Conservation (phyloP, 2,888 invertebrate genomes). For the Oscheius sp. region DNA sequence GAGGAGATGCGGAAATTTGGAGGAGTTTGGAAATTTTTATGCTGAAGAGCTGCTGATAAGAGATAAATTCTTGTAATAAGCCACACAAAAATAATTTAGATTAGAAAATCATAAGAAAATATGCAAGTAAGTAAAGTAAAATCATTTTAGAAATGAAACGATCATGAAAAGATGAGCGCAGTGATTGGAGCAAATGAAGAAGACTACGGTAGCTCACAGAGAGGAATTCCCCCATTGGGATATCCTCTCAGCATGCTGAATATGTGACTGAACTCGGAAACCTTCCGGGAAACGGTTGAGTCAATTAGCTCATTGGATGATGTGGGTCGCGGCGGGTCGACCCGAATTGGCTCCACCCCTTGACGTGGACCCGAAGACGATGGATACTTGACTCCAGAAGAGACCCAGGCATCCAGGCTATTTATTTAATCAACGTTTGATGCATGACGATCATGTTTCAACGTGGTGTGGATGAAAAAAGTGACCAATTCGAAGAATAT, state of each 20-base stretch:
- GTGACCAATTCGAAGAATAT: neutral
- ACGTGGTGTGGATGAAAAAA: neutral
- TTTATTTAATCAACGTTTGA: constrained; percentile 31
- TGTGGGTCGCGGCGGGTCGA: constrained; percentile 19
- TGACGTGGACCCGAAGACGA: constrained; percentile 22
- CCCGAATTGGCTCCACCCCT: constrained; percentile 21
- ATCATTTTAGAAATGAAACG: too few species aligned
- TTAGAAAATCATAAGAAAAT: too few species aligned
- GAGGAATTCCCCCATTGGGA: too few species aligned
- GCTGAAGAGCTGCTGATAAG: too few species aligned
- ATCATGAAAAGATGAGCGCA: too few species aligned
- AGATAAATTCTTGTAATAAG: too few species aligned
- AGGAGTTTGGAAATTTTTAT: too few species aligned
- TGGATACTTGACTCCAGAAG: neutral
- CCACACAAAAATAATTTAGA: too few species aligned
- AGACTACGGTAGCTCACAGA: too few species aligned
- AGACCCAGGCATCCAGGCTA: neutral
- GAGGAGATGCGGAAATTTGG: neutral
- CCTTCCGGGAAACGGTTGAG: neutral
- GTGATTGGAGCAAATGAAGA: too few species aligned
- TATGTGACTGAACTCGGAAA: constrained; percentile 1
- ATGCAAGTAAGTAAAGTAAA: too few species aligned
- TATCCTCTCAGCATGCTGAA: neutral
- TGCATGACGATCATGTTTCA: constrained; percentile 28
- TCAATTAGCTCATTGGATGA: constrained; percentile 30